These are phyloP conservation scores for Oenanthe melanoleuca DNA, from an alignment of 2,113 vertebrate genomes.

Conservation along the genomic window DNA sequence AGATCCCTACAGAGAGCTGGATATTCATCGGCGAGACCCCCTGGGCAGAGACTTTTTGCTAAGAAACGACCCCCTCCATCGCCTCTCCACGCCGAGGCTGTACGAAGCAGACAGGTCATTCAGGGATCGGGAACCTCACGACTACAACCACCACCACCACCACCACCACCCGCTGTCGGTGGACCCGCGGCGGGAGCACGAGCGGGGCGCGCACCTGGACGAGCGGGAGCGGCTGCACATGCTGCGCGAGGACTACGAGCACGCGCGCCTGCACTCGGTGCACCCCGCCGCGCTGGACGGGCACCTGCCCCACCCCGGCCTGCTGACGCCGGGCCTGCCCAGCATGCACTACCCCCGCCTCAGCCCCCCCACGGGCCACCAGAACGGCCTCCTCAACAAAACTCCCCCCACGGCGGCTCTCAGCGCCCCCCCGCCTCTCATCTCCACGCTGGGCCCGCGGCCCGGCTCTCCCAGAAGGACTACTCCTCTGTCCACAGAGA, in stretches of 20 bases:
- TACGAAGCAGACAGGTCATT: slow-evolving; percentile 92
- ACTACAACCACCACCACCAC: slow-evolving; percentile 89
- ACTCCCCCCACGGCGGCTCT: slow-evolving; percentile 91
- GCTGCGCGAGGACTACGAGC: slow-evolving; percentile 94
- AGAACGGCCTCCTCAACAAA: slow-evolving; percentile 94
- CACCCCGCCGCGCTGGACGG: slow-evolving; percentile 89
- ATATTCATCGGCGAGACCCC: slow-evolving; percentile 86
- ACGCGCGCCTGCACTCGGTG: slow-evolving; percentile 87
- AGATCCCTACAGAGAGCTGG: slow-evolving; percentile 92
- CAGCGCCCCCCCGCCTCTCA: slow-evolving; percentile 94
- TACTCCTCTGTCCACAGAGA: slow-evolving; percentile 90
- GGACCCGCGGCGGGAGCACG: slow-evolving; percentile 91
- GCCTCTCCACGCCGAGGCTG: slow-evolving; percentile 83
- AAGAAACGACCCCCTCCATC: slow-evolving; percentile 89
- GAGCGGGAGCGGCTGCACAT: slow-evolving; percentile 90
- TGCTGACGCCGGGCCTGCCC: slow-evolving; percentile 89
- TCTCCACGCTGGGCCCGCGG: slow-evolving; percentile 89
- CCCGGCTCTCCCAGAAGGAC: slow-evolving; percentile 93
- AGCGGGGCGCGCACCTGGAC: slow-evolving; percentile 84
- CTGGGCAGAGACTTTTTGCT: slow-evolving; percentile 88
- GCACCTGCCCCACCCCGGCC: slow-evolving; percentile 86
- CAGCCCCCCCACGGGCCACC: slow-evolving; percentile 87
- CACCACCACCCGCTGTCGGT: slow-evolving; percentile 82
- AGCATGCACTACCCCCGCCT: slow-evolving; percentile 96
- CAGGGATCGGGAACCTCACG: slow-evolving; percentile 92